A percentile compares a stretch with the other conserved stretches of the same genome.
Conservation (phyloP, 2,113 vertebrate species). For the Corythoichthys haematopterus region DNA sequence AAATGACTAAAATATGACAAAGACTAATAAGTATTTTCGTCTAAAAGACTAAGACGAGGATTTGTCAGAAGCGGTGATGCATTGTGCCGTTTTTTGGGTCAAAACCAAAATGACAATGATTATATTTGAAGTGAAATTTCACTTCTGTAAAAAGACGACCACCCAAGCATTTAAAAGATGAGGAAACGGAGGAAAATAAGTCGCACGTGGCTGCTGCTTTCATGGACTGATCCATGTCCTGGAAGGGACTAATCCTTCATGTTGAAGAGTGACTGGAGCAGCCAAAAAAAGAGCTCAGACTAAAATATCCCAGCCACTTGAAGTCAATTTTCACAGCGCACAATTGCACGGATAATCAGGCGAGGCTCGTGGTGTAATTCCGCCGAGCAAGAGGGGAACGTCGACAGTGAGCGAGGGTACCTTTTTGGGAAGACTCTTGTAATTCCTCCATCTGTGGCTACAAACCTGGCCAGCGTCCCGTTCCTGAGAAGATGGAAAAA, state of each 20-base stretch:
- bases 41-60: not conserved
- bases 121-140: not conserved
- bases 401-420: slow-evolving; percentile 65
- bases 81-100: slow-evolving; percentile 19
- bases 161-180: slow-evolving; percentile 11
- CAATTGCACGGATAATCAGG: slow-evolving; percentile 27
- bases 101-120: slow-evolving; percentile 15
- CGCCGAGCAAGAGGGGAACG: not conserved
- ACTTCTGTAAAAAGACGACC: slow-evolving; percentile 22
- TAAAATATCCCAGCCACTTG: slow-evolving; percentile 35
- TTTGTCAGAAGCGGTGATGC: slow-evolving; percentile 32
- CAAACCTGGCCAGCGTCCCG: slow-evolving; percentile 87
- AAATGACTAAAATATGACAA: too few relatives aligned
- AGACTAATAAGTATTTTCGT: too few relatives aligned
- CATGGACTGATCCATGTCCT: slow-evolving; percentile 35
- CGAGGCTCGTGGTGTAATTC: not conserved
- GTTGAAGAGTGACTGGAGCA: slow-evolving; percentile 39
- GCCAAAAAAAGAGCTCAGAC: slow-evolving; percentile 33
- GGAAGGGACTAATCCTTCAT: slow-evolving; percentile 28
- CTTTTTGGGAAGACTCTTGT: slow-evolving; percentile 93
- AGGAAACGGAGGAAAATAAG: slow-evolving; percentile 37
- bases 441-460: slow-evolving; percentile 94
- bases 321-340: slow-evolving; percentile 46
- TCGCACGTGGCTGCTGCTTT: slow-evolving; percentile 26
- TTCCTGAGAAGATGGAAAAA: slow-evolving; percentile 67